Evolutionary conservation across 2,113 vertebrate genomes (phyloP), one percentile per base, ranked within the genome.

Genomic region (Phainopepla nitens): DNA sequence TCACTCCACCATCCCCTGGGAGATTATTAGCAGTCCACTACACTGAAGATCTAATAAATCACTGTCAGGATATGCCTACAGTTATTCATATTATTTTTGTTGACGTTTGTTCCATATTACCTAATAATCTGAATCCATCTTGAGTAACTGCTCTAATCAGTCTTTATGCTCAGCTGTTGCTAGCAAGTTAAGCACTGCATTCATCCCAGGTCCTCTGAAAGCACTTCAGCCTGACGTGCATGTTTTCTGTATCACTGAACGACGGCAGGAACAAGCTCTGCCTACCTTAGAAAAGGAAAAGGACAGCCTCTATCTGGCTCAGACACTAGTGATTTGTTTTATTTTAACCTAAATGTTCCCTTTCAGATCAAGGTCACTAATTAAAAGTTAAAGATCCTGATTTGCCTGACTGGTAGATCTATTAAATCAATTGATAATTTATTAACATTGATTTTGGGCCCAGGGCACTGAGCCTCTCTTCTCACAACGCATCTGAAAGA

Each of bases 341-440:
- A 36, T 83, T 92, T 68, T 41, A 81, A 91, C 47, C 50, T 36
- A 36, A 65, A 33, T 39, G 7, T 33, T 70, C 49, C 82, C 35
- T 51, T 90, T 60, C 11, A 3, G 49, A 87, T 39, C 41, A 61
- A 93, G 93, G 79, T 90, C 84, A 75, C 66, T 89, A 71, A 87
- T 72, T 82, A 85, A 15, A 77, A 91, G 57, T 49, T 72, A 65
- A 94, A 95, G 75, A 95, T 53, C 70, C 45, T 9, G 4, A 82
- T 61, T 35, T 77, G 70, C 71, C 57, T 33, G 49, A 57, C 87
- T 82, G 36, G 53, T 53, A 64, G 69, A 78, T 81, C 41, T 9
- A 6, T 68, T 31, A 51, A 87, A 91, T 89, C 93, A 69, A 90
- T 24, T 76, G 66, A 87, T 65, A 89, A 79, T 91, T 89, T 82